Evolutionary conservation across 2,113 vertebrate species (phyloP).

Genomic region (Seriola aureovittata): DNA sequence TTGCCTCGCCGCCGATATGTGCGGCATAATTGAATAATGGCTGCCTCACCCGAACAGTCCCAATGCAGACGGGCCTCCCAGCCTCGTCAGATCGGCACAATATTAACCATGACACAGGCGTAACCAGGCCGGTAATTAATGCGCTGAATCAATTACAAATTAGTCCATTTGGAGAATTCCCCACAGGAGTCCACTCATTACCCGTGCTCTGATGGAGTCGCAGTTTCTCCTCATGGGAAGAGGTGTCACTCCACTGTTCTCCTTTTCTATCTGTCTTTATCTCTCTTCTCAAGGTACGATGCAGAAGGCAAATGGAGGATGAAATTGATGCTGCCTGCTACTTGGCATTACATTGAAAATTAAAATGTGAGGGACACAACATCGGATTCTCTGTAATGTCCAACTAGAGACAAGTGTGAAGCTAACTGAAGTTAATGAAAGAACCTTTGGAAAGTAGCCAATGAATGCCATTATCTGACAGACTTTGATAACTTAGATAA

Average conservation of each 20-base stretch:
- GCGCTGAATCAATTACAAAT: constrained; percentile 88
- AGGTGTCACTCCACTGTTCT: constrained; percentile 69
- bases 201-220: constrained; percentile 78
- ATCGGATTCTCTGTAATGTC: constrained; percentile 25
- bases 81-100: constrained; percentile 79
- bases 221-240: constrained; percentile 71
- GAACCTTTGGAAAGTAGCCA: background rate
- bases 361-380: constrained; percentile 44
- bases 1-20: constrained; percentile 70
- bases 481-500: background rate
- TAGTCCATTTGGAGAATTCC: constrained; percentile 85
- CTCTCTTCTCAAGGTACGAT: constrained; percentile 60
- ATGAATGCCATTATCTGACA: background rate
- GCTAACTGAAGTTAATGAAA: constrained; percentile 28
- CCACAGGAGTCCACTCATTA: constrained; percentile 84
- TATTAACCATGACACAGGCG: constrained; percentile 87
- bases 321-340: constrained; percentile 52
- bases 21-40: constrained; percentile 86
- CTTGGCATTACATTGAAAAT: constrained; percentile 43
- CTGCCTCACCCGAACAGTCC: constrained; percentile 82
- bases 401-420: background rate
- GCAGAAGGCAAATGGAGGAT: constrained; percentile 57
- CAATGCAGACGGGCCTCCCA: constrained; percentile 75
- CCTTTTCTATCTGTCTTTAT: constrained; percentile 64
- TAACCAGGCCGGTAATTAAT: constrained; percentile 87